phyloP scores from a whole-genome alignment of 2,113 vertebrate species.

The Dasypus novemcinctus region DNA sequence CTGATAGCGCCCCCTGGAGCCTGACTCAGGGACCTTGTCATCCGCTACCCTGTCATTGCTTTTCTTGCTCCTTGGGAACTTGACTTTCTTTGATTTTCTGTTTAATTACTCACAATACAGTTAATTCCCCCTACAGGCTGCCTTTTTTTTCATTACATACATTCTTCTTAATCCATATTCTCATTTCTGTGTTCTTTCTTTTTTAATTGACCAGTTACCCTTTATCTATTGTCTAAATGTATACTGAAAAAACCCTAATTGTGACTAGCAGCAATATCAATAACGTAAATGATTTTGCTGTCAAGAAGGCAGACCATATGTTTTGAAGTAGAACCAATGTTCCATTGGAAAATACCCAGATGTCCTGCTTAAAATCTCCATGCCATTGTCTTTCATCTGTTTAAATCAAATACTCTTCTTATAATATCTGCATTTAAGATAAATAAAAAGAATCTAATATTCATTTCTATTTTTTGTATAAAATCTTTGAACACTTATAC shows the following conservation, averaged over 20 bases:
- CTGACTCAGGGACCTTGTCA: not conserved
- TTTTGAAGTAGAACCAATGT: not conserved
- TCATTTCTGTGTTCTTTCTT: not conserved
- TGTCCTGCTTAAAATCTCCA: not conserved
- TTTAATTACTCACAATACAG: not conserved
- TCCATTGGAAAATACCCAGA: not conserved
- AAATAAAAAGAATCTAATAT: not conserved
- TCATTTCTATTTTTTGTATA: not conserved
- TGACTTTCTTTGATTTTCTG: not conserved
- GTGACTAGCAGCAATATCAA: not conserved
- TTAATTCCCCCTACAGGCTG: not conserved
- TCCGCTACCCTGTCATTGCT: too few relatives aligned
- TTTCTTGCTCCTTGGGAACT: not conserved
- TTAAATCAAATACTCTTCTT: not conserved
- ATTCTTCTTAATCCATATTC: constrained; percentile 19
- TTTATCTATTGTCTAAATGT: not conserved
- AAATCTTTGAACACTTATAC: not conserved
- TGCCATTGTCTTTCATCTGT: not conserved
- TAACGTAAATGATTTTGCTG: not conserved
- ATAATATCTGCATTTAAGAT: not conserved
- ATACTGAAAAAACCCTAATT: not conserved
- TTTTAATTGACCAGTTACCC: not conserved
- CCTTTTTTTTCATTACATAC: not conserved
- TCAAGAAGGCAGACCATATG: not conserved
- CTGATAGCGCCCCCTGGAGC: not conserved